phyloP scores from a whole-genome alignment of 2,888 invertebrate species.

The Noctua fimbriata region DNA sequence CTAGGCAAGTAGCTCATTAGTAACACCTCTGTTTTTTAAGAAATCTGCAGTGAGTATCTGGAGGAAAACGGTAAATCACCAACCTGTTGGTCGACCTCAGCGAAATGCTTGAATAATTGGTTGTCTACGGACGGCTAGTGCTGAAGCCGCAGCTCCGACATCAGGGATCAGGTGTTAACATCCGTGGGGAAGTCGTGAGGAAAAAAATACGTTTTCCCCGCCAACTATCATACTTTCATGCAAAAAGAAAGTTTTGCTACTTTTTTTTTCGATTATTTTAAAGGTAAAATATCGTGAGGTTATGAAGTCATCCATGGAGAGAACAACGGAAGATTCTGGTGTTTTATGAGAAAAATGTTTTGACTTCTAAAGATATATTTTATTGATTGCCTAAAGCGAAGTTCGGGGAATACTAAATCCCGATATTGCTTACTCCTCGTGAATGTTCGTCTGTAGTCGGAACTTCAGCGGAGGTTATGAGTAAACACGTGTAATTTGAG shows the following conservation, averaged over 20 bases:
- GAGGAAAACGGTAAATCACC: constrained; percentile 81
- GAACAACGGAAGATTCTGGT: constrained; percentile 52
- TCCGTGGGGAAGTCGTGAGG: constrained; percentile 83
- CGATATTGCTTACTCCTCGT: constrained; percentile 72
- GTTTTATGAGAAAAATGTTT: constrained; percentile 51
- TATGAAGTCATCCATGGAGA: constrained; percentile 64
- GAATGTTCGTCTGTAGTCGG: constrained; percentile 71
- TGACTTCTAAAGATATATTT: constrained; percentile 59
- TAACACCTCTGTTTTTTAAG: constrained; percentile 73
- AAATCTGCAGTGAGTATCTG: constrained; percentile 73
- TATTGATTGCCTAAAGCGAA: constrained; percentile 77
- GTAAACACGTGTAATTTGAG: constrained; percentile 86
- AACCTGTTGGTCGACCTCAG: constrained; percentile 83
- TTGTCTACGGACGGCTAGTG: constrained; percentile 82
- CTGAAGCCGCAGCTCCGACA: constrained; percentile 71
- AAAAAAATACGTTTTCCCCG: constrained; percentile 67
- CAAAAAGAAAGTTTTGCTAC: constrained; percentile 68
- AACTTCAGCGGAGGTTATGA: constrained; percentile 77
- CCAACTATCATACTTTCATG: constrained; percentile 66
- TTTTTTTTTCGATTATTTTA: constrained; percentile 56
- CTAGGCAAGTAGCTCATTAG: constrained; percentile 71
- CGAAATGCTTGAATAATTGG: constrained; percentile 86
- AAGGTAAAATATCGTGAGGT: constrained; percentile 55
- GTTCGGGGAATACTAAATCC: constrained; percentile 78
- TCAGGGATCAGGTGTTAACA: constrained; percentile 86